Evolutionary conservation across 2,888 invertebrate genomes (phyloP).

Genomic region (Ashinkailepas kermadecensis): DNA sequence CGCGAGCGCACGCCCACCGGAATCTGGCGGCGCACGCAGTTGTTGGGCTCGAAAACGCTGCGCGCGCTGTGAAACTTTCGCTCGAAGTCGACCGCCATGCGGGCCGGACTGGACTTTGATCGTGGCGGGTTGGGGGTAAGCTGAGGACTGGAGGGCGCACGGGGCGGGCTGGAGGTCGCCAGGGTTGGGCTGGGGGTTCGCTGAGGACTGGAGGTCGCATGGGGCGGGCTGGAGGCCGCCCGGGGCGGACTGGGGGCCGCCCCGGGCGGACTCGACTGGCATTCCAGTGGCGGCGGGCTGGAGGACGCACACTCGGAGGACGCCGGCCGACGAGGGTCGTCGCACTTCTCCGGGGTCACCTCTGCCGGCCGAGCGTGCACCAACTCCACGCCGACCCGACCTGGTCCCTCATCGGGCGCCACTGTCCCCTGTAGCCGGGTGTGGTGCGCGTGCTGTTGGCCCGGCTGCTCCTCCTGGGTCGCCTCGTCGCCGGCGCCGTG

Average conservation of each 20-base stretch:
- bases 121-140: slow-evolving; percentile 23
- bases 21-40: slow-evolving; percentile 3
- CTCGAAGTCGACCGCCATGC: slow-evolving; percentile 29
- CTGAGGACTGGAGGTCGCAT: too few species aligned
- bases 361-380: neutral
- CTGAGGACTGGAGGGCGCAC: slow-evolving; percentile 23
- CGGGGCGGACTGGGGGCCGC: too few species aligned
- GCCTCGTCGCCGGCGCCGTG: neutral
- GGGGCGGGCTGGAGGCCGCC: too few species aligned
- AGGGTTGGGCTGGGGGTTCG: neutral
- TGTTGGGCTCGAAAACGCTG: slow-evolving; percentile 28
- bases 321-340: neutral
- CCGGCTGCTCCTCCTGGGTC: neutral
- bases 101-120: slow-evolving; percentile 15
- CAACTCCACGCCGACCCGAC: neutral
- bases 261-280: too few species aligned
- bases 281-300: too few species aligned
- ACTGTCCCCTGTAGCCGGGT: neutral
- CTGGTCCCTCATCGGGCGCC: neutral
- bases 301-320: too few species aligned
- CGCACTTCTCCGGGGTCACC: neutral
- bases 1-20: neutral
- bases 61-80: slow-evolving; percentile 29
- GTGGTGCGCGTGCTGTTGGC: neutral
- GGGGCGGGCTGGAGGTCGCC: slow-evolving; percentile 28